phyloP scores from a whole-genome alignment of 1,140 invertebrate genomes.

The Drosophila mayri region DNA sequence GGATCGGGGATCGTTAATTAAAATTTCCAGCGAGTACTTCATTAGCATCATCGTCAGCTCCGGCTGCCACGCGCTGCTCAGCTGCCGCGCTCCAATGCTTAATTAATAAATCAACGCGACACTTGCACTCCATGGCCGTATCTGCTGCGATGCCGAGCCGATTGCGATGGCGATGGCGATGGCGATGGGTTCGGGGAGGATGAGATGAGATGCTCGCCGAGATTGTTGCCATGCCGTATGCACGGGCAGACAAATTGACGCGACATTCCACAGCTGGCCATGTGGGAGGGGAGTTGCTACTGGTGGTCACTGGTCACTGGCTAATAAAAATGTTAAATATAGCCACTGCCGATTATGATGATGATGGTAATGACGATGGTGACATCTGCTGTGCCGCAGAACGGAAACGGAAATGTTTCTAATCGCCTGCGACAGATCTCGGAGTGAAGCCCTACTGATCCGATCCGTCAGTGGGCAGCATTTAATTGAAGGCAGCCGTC shows the following conservation, averaged over 20 bases:
- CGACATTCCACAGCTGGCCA: conserved; percentile 67
- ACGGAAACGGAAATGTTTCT: conserved; percentile 76
- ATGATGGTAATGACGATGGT: conserved; percentile 14
- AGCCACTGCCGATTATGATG: conserved; percentile 40
- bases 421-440: conserved; percentile 63
- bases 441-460: conserved; percentile 30
- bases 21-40: conserved; percentile 80
- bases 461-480: conserved; percentile 9
- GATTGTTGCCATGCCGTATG: conserved; percentile 66
- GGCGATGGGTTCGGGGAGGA: conserved; percentile 21
- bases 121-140: conserved; percentile 78
- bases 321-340: conserved; percentile 71
- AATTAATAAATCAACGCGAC: conserved; percentile 85
- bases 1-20: conserved; percentile 76
- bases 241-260: conserved; percentile 78
- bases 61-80: conserved; percentile 69
- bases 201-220: conserved; percentile 49
- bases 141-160: conserved; percentile 40
- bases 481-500: conserved; percentile 26
- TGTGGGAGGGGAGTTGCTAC: conserved; percentile 19
- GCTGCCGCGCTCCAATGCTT: conserved; percentile 74
- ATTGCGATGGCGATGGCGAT: conserved; percentile 15
- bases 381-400: conserved; percentile 24
- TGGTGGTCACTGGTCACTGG: conserved; percentile 25
- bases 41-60: conserved; percentile 67